A percentile compares a stretch with the other conserved stretches of the same genome.
phyloP scores from a whole-genome alignment of 2,113 vertebrate genomes.

The Tetrax tetrax region DNA sequence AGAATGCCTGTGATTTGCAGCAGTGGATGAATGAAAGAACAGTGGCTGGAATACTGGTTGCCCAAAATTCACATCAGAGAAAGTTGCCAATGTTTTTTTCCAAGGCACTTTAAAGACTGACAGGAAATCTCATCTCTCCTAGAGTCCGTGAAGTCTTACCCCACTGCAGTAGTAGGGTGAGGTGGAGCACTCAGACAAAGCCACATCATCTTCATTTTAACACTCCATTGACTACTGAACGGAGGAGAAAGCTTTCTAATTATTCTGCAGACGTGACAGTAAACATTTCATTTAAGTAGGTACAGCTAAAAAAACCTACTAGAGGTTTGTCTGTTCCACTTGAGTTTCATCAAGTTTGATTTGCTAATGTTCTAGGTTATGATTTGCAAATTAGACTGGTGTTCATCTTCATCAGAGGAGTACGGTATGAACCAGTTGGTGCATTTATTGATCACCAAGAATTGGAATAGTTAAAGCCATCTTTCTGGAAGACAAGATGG shows the following conservation, averaged over 20 bases:
- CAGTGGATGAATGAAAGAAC: not conserved
- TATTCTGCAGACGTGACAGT: not conserved
- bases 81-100: not conserved
- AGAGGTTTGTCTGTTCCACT: not conserved
- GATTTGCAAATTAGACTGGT: not conserved
- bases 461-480: not conserved
- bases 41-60: not conserved
- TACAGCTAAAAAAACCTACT: not conserved
- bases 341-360: not conserved
- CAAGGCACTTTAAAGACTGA: not conserved
- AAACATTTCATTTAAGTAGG: not conserved
- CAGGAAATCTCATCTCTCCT: not conserved
- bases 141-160: not conserved
- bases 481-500: not conserved
- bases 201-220: not conserved
- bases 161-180: not conserved
- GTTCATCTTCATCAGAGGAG: not conserved
- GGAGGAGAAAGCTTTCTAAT: not conserved
- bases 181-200: not conserved
- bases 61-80: not conserved
- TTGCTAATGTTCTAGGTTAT: not conserved
- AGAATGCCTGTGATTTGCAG: not conserved
- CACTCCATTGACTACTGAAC: not conserved
- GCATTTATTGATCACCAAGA: not conserved
- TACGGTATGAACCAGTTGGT: accelerated